Base-by-base conservation (phyloP, 2,113 vertebrate species). In the Sinocyclocheilus maitianheensis region DNA sequence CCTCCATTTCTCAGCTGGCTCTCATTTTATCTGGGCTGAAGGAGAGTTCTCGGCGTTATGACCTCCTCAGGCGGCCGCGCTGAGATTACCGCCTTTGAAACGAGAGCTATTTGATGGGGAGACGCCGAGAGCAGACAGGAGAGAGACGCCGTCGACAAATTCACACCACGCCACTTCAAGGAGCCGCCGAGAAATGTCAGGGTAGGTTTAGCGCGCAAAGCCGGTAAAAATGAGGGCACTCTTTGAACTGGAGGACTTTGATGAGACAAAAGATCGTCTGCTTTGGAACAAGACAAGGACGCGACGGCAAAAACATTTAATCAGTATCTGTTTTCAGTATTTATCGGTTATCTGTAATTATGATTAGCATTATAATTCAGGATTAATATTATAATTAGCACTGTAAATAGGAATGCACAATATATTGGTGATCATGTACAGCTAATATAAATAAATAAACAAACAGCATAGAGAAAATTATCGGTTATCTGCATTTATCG, bases 1-100 rank as follows among this genome's bases (percentile, higher is more conserved):
- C n/a, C 62, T 51, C 65, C 14, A 53, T 80, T 80, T 80, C 51
- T n/a, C 62, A 77, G 20, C 85, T 30, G 55, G n/a, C 74, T 43
- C 81, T 58, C 74, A 40, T 75, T 87, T 86, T 75, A 76, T 85
- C 81, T 80, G 34, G 16, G 20, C 9, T 8, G 83, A 81, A 26
- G 77, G 80, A 75, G 34, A 77, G 76, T 40, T 75, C 20, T 34
- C 24, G 77, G 82, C 24, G 71, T 4, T 40, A 22, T 69, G 82
- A 55, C 58, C 58, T 82, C 43, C 46, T 34, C n/a, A 16, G 22
- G 85, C 86, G 55, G 85, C 88, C 53, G 67, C 26, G 67, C 3
- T 20, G 85, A 90, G 89, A 92, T 90, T 86, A 84, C 84, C 87
- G 87, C 81, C 92, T 93, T 93, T 92, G 90, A 94, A 94, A 93